phyloP scores from a whole-genome alignment of 2,113 vertebrate genomes.

The Rhynchomys soricoides region DNA sequence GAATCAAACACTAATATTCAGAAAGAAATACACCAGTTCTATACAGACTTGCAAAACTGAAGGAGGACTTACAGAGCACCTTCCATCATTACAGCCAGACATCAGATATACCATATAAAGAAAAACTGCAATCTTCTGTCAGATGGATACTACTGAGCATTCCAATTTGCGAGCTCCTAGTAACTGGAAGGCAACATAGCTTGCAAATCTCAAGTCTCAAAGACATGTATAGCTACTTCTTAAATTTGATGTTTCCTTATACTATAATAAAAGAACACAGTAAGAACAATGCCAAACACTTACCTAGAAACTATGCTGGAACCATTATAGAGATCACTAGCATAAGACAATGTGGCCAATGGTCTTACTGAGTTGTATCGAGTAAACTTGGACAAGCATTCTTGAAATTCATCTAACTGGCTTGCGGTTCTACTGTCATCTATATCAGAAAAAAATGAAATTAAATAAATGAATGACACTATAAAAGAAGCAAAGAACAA shows the following conservation, averaged over 20 bases:
- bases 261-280: constrained; percentile 26
- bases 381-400: constrained; percentile 98
- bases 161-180: constrained; percentile 20
- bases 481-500: constrained; percentile 42
- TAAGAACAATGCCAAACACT: not conserved
- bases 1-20: constrained; percentile 23
- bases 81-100: not conserved
- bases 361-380: constrained; percentile 98
- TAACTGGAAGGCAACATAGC: not conserved
- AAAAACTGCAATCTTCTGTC: not conserved
- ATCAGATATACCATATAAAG: not conserved
- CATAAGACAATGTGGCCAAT: constrained; percentile 96
- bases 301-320: constrained; percentile 99
- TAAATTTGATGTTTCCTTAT: not conserved
- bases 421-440: constrained; percentile 96
- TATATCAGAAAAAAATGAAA: constrained; percentile 74
- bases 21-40: constrained; percentile 34
- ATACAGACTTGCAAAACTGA: constrained; percentile 15
- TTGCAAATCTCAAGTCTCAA: constrained; percentile 18
- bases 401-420: constrained; percentile 99
- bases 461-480: not conserved
- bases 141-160: not conserved
- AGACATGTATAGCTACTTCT: not conserved
- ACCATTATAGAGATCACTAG: constrained; percentile 98
- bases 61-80: not conserved